Evolutionary conservation across 2,888 invertebrate species (phyloP), one percentile per base, ranked within the genome.

Genomic region (Villa cingulata): DNA sequence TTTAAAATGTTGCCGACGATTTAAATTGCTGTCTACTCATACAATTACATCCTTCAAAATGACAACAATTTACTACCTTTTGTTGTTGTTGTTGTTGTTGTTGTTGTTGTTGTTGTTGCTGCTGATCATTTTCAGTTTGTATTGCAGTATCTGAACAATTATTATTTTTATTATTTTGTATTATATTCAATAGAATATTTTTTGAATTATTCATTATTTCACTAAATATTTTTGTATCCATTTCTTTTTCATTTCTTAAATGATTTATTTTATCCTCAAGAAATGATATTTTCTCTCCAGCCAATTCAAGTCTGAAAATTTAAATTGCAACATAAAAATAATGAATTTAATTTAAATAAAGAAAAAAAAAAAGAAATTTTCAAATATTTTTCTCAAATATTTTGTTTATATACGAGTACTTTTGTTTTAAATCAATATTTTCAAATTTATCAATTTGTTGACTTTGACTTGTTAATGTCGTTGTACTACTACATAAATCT

Each of bases 151-250:
- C 23, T 6, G n/a, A n/a, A n/a, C n/a, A n/a, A n/a, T 37, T 15
- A 17, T 23, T 15, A 4, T n/a, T 41, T 27, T 20, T 47, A 20
- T 15, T 38, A 23, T 42, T 14, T 32, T 43, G 46, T 5, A 53
- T 45, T 34, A 45, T 60, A 46, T 66, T 60, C 48, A 66, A 42
- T 29, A 67, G 58, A 36, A 62, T 57, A 19, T 58, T 55, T 54
- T 64, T 68, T 3, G 68, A 63, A 48, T 60, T 64, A 27, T 44
- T 43, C 3, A 68, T 57, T 6, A 66, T 63, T 29, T 63, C 61
- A 43, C 62, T 59, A 47, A 67, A 69, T 16, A 59, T 57, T 48
- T 62, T 63, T 3, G 58, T 52, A 54, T 69, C 68, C n/a, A 55
- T 57, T 9, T 59, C 56, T 43, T 64, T 66, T 50, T 68, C 68